Conservation (phyloP, 2,888 invertebrate species). For the Pinctada fucata region DNA sequence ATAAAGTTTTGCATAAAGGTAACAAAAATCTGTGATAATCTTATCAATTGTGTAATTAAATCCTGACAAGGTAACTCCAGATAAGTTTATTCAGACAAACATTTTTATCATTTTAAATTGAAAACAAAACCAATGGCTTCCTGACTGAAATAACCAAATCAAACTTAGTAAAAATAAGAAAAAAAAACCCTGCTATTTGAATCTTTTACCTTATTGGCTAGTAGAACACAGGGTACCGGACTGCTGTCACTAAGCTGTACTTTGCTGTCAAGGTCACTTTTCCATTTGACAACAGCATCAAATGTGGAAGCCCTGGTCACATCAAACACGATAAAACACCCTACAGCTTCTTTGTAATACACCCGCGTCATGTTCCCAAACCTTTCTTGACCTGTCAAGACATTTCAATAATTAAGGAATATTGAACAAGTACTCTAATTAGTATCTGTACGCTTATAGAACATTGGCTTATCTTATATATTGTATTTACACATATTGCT, state of each 20-base stretch:
- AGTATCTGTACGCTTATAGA: neutral
- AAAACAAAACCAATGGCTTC: no score
- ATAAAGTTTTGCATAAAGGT: no score
- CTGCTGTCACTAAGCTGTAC: conserved; percentile 80
- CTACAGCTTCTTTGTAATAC: conserved; percentile 81
- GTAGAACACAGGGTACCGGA: conserved; percentile 80
- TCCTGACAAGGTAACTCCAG: no score
- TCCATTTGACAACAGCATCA: conserved; percentile 81
- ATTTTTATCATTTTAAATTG: no score
- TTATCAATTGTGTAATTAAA: no score
- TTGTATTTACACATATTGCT: neutral
- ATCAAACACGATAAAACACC: conserved; percentile 80
- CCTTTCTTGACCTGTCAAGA: conserved; percentile 79
- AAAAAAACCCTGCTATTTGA: neutral
- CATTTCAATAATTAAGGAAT: neutral
- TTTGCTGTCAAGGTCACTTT: conserved; percentile 81
- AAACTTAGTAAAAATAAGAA: no score
- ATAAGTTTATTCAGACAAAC: no score
- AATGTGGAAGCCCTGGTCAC: conserved; percentile 80
- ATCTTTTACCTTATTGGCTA: conserved; percentile 80
- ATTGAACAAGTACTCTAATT: neutral
- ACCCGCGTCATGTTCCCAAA: conserved; percentile 82
- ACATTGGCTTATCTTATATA: neutral
- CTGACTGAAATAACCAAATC: no score
- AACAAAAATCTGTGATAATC: no score